A percentile compares a stretch with the other conserved stretches of the same genome.
phyloP scores from a whole-genome alignment of 2,797 vertebrate genomes.

The Discoglossus pictus region DNA sequence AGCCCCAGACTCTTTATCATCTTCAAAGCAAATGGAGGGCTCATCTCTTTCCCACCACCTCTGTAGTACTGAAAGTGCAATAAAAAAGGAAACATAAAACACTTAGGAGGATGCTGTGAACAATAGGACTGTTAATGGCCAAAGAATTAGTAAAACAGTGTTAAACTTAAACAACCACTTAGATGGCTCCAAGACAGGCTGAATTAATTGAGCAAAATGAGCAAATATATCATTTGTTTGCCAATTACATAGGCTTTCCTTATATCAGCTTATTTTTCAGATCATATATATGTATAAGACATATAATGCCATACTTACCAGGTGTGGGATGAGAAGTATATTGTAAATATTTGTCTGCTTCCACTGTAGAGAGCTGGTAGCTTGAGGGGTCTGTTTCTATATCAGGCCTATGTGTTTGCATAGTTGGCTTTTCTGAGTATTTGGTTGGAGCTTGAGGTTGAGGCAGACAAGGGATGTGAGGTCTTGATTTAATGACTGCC shows the following conservation, averaged over 20 bases:
- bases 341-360: background rate
- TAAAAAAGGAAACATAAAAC: background rate
- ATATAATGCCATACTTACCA: slow-evolving; percentile 10
- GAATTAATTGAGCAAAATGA: too few species aligned
- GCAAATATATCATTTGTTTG: too few species aligned
- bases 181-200: too few species aligned
- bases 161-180: too few species aligned
- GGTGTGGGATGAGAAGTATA: background rate
- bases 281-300: too few species aligned
- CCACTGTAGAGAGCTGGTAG: background rate
- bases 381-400: background rate
- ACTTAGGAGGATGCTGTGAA: too few species aligned
- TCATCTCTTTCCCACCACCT: slow-evolving; percentile 49
- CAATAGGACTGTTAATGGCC: too few species aligned
- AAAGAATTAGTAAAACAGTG: too few species aligned
- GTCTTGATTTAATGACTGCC: slow-evolving; percentile 7
- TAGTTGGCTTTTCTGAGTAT: slow-evolving; percentile 57
- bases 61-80: background rate
- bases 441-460: slow-evolving; percentile 69
- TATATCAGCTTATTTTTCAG: too few species aligned
- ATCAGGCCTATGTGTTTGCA: background rate
- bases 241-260: too few species aligned
- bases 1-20: slow-evolving; percentile 54
- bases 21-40: slow-evolving; percentile 51
- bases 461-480: slow-evolving; percentile 74